Percentiles rank a stretch among this genome's conserved stretches.
Evolutionary conservation across 2,113 vertebrate species (phyloP).

Genomic region (Cebidichthys violaceus): DNA sequence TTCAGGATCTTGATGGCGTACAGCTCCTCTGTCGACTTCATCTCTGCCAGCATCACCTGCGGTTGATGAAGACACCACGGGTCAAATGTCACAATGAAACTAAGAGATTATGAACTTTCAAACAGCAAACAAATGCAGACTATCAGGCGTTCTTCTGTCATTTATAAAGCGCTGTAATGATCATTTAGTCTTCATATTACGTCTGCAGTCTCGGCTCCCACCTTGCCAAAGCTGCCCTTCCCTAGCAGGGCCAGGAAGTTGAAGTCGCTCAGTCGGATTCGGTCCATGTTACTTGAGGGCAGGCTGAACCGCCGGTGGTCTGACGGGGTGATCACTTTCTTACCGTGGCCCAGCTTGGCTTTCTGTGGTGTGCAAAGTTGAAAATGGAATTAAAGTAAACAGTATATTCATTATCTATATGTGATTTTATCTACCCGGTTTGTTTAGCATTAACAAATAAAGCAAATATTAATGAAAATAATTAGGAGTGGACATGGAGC

Average conservation of each 20-base stretch:
- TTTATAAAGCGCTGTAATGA: neutral
- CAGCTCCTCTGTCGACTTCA: conserved; percentile 94
- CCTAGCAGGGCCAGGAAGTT: conserved; percentile 97
- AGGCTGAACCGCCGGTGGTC: conserved; percentile 89
- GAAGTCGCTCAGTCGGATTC: conserved; percentile 93
- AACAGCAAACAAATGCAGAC: neutral
- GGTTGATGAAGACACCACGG: neutral
- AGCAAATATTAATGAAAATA: neutral
- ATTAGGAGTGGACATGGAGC: neutral
- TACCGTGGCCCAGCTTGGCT: conserved; percentile 95
- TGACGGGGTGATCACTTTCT: conserved; percentile 92
- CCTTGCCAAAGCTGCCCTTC: conserved; percentile 98
- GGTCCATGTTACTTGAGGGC: conserved; percentile 92
- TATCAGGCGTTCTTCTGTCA: neutral
- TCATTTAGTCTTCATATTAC: neutral
- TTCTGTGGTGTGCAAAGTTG: conserved; percentile 83
- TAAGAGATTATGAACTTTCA: neutral
- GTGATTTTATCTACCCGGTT: neutral
- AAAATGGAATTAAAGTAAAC: conserved; percentile 2
- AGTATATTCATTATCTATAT: neutral
- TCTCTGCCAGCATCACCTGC: conserved; percentile 97
- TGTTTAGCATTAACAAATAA: neutral
- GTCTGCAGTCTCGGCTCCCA: conserved; percentile 63
- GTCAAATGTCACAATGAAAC: neutral
- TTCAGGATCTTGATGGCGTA: conserved; percentile 98